Percentiles rank a stretch among this genome's conserved stretches.
Conservation (phyloP, 2,888 invertebrate genomes). For the Himalopsyche tibetana region DNA sequence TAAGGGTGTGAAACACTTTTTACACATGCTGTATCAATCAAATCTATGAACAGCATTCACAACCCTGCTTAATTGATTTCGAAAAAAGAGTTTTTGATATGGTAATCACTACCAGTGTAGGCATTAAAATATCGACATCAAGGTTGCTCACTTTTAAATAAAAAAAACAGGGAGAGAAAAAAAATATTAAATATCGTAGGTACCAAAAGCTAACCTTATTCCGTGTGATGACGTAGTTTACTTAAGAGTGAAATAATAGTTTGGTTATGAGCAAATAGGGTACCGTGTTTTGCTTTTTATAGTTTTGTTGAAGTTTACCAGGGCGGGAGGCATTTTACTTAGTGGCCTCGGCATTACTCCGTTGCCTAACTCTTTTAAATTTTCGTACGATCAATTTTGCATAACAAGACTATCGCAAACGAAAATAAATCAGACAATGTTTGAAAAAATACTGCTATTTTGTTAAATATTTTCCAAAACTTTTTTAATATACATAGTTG, state of each 20-base stretch:
- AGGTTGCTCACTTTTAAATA: conserved; percentile 18
- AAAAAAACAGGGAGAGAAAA: not conserved
- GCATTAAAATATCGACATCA: conserved; percentile 27
- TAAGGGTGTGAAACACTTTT: conserved; percentile 22
- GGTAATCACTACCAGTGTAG: conserved; percentile 11
- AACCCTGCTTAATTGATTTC: not conserved
- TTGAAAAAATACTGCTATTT: too few relatives aligned
- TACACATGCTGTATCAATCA: not conserved
- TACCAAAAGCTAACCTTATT: conserved; percentile 50
- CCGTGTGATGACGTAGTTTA: conserved; percentile 44
- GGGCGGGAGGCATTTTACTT: conserved; percentile 56
- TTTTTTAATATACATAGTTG: too few relatives aligned
- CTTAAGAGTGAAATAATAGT: conserved; percentile 42
- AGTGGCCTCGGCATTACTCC: conserved; percentile 38
- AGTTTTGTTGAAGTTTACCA: conserved; percentile 52
- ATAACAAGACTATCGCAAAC: too few relatives aligned
- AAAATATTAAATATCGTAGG: conserved; percentile 1
- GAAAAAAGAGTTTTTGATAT: not conserved
- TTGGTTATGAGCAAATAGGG: conserved; percentile 54
- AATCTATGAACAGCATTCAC: not conserved
- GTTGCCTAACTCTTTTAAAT: conserved; percentile 41
- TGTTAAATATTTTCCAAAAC: too few relatives aligned
- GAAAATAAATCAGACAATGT: too few relatives aligned
- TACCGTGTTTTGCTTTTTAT: conserved; percentile 60
- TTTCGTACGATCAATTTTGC: not conserved